Percentiles rank a stretch among this genome's conserved stretches.
phyloP scores from a whole-genome alignment of 2,113 vertebrate species.

The Romanogobio albipinnatus region DNA sequence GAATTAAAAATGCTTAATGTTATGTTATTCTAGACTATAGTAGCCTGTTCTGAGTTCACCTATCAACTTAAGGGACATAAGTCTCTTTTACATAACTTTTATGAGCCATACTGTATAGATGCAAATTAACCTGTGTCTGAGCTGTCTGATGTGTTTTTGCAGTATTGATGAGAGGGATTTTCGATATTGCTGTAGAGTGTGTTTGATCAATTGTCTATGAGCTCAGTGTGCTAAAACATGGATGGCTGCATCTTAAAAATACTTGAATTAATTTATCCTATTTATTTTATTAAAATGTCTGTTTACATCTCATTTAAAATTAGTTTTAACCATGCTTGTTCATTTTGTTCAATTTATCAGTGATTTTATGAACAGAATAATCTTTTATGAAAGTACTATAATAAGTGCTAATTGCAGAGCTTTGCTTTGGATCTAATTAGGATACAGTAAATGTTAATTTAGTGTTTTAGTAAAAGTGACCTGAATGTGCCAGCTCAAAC shows the following conservation, averaged over 20 bases:
- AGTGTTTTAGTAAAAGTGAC: constrained; percentile 61
- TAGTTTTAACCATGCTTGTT: constrained; percentile 40
- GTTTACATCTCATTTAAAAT: constrained; percentile 43
- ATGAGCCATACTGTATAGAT: constrained; percentile 42
- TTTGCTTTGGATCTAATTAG: constrained; percentile 36
- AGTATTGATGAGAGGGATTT: constrained; percentile 42
- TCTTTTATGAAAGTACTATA: constrained; percentile 33
- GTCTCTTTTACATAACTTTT: constrained; percentile 1
- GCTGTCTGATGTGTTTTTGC: constrained; percentile 65
- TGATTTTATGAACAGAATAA: constrained; percentile 10
- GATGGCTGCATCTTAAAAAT: constrained; percentile 69
- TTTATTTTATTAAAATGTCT: constrained; percentile 53
- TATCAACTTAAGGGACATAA: neutral
- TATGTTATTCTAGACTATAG: constrained; percentile 23
- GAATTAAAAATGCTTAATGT: neutral
- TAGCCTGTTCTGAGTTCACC: constrained; percentile 16
- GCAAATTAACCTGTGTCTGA: constrained; percentile 59
- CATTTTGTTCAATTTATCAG: constrained; percentile 11
- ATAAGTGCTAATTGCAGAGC: constrained; percentile 33
- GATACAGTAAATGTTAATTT: constrained; percentile 32
- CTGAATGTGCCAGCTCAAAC: constrained; percentile 64
- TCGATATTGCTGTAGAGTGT: constrained; percentile 53
- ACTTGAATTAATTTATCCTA: constrained; percentile 78
- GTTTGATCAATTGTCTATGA: constrained; percentile 62
- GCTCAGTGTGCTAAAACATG: neutral